These are phyloP conservation scores for Tauraco erythrolophus DNA, from an alignment of 2,113 vertebrate genomes.

Conservation along the genomic window DNA sequence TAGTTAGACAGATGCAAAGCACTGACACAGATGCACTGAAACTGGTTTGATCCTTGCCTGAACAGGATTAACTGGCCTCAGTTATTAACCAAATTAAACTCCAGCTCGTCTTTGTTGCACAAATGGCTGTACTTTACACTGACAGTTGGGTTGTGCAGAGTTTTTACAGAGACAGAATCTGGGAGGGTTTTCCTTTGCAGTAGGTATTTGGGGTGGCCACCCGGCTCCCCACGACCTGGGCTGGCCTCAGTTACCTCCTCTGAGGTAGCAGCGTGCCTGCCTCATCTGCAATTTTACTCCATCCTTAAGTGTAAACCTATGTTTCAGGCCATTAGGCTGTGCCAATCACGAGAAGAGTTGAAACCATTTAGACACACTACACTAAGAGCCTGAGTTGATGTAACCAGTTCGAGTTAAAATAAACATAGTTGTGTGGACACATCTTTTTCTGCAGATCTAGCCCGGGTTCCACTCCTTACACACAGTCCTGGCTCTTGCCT, in stretches of 20 bases:
- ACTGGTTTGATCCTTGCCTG: constrained; percentile 47
- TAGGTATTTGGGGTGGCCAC: background rate
- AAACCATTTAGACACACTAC: background rate
- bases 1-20: constrained; percentile 29
- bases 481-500: background rate
- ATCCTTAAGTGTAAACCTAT: background rate
- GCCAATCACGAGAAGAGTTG: background rate
- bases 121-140: background rate
- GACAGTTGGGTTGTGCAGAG: background rate
- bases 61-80: constrained; percentile 53
- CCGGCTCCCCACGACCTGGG: background rate
- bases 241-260: background rate
- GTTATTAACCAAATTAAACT: constrained; percentile 52
- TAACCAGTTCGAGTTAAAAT: background rate
- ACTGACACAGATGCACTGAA: constrained; percentile 15
- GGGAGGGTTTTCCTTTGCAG: background rate
- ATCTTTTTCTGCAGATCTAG: background rate
- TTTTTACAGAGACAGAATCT: background rate
- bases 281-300: background rate
- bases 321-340: background rate
- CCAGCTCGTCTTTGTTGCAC: constrained; percentile 22
- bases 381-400: background rate
- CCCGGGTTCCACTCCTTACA: background rate
- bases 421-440: background rate
- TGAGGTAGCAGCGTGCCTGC: background rate